Evolutionary conservation across 2,113 vertebrate species (phyloP).

Genomic region (Aegypius monachus): DNA sequence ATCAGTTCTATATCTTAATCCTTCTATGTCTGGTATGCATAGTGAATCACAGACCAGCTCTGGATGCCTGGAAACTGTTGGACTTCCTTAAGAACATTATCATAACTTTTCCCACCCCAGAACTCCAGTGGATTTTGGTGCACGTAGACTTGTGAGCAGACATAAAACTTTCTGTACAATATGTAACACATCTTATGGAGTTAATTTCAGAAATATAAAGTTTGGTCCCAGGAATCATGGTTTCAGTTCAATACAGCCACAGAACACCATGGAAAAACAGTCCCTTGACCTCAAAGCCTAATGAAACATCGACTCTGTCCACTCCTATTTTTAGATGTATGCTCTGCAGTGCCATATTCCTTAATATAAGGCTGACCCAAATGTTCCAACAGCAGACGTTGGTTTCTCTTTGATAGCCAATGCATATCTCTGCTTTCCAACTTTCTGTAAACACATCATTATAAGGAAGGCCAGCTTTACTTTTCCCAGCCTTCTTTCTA

Average conservation of each 20-base stretch:
- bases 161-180: background rate
- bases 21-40: conserved; percentile 55
- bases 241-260: background rate
- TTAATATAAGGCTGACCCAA: conserved; percentile 49
- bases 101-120: background rate
- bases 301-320: background rate
- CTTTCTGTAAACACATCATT: conserved; percentile 72
- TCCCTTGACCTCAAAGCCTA: conserved; percentile 34
- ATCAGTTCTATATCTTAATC: conserved; percentile 51
- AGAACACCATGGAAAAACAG: background rate
- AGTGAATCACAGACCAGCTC: conserved; percentile 33
- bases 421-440: conserved; percentile 61
- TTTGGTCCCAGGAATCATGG: background rate
- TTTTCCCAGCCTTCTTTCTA: conserved; percentile 46
- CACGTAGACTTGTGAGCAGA: background rate
- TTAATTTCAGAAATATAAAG: background rate
- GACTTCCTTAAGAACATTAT: background rate
- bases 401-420: conserved; percentile 64
- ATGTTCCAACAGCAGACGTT: conserved; percentile 51
- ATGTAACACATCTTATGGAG: background rate
- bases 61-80: conserved; percentile 9
- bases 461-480: conserved; percentile 33
- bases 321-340: conserved; percentile 33
- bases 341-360: conserved; percentile 4
- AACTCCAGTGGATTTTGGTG: background rate